phyloP scores from a whole-genome alignment of 2,113 vertebrate species.

The Rhynchopsitta pachyrhyncha region DNA sequence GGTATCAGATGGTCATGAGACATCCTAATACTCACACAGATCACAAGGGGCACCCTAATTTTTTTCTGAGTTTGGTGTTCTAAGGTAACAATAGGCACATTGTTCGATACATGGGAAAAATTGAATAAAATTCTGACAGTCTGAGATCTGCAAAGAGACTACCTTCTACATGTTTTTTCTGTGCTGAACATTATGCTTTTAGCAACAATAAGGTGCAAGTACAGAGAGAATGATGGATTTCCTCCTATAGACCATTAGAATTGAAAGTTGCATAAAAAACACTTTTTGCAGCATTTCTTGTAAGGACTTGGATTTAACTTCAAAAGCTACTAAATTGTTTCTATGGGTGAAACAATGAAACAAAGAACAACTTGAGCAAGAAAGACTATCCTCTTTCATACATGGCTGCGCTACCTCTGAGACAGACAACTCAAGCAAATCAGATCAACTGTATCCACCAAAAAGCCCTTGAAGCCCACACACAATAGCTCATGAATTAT shows the following conservation, averaged over 20 bases:
- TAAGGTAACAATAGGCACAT: not conserved
- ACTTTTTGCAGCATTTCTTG: not conserved
- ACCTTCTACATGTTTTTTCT: not conserved
- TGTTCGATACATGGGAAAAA: not conserved
- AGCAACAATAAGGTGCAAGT: not conserved
- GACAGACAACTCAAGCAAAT: not conserved
- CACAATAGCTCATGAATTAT: not conserved
- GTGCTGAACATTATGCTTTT: not conserved
- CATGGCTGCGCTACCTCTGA: accelerated
- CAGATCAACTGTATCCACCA: not conserved
- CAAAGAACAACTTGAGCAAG: not conserved
- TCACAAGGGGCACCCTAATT: not conserved
- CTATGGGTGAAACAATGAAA: not conserved
- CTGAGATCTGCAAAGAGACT: not conserved
- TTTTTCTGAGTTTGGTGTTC: not conserved
- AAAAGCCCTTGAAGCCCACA: not conserved
- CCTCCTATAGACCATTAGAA: not conserved
- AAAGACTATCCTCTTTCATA: not conserved
- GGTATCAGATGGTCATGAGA: not conserved
- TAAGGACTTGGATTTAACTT: not conserved
- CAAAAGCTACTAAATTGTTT: not conserved
- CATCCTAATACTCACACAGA: not conserved
- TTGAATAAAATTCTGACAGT: not conserved
- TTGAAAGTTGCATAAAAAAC: not conserved
- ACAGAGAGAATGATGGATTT: not conserved